Evolutionary conservation across 2,888 invertebrate genomes (phyloP).

Genomic region (Boloria selene): DNA sequence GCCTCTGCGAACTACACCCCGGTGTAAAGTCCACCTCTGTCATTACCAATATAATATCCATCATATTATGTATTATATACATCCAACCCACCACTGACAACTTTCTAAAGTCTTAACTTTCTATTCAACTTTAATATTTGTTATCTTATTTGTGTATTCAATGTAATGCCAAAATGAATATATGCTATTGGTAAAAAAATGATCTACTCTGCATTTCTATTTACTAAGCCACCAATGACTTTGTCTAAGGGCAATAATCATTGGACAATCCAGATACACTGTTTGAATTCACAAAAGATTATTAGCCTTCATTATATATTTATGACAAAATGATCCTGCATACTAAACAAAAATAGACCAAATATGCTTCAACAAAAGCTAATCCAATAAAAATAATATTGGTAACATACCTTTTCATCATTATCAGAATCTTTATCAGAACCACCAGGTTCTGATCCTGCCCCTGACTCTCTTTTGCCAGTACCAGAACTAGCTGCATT

Average conservation of each 20-base stretch:
- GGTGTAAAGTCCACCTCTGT: slow-evolving; percentile 92
- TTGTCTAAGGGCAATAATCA: slow-evolving; percentile 46
- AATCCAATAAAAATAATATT: slow-evolving; percentile 24
- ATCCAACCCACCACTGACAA: background rate
- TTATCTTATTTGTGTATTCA: slow-evolving; percentile 10
- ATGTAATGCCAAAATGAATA: slow-evolving; percentile 26
- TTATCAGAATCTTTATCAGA: slow-evolving; percentile 93
- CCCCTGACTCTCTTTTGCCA: slow-evolving; percentile 87
- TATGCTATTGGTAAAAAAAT: slow-evolving; percentile 22
- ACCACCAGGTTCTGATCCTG: slow-evolving; percentile 90
- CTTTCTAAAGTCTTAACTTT: background rate
- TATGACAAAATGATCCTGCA: slow-evolving; percentile 50
- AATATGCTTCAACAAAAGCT: slow-evolving; percentile 31
- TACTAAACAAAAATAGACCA: slow-evolving; percentile 41
- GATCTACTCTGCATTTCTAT: slow-evolving; percentile 74
- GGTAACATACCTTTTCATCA: slow-evolving; percentile 91
- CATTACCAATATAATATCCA: slow-evolving; percentile 62
- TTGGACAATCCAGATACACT: slow-evolving; percentile 80
- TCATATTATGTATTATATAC: slow-evolving; percentile 15
- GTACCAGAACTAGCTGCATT: slow-evolving; percentile 86
- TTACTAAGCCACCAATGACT: slow-evolving; percentile 48
- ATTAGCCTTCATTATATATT: slow-evolving; percentile 25
- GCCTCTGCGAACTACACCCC: slow-evolving; percentile 89
- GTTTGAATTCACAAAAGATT: slow-evolving; percentile 29
- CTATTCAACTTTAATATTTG: background rate